Conservation (phyloP, 2,113 vertebrate species). For the Pao palembangensis region DNA sequence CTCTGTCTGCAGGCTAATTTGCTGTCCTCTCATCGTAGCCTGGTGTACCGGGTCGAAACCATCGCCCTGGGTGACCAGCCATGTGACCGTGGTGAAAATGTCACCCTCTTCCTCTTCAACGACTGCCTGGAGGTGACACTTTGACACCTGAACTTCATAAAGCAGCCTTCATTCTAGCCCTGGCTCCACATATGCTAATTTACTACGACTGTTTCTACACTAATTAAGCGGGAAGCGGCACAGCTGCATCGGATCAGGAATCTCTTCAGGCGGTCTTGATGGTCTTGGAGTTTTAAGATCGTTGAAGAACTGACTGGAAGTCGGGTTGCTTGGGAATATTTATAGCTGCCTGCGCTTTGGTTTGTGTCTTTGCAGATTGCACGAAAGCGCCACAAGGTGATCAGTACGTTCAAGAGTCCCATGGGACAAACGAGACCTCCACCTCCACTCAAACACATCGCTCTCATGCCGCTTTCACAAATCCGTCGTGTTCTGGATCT, state of each 20-base stretch:
- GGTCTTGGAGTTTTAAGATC: background rate
- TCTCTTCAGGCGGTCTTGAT: background rate
- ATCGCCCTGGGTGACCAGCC: constrained; percentile 89
- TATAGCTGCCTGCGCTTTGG: background rate
- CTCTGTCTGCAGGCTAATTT: constrained; percentile 84
- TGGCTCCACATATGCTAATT: background rate
- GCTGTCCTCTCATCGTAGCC: constrained; percentile 92
- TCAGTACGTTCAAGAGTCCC: constrained; percentile 91
- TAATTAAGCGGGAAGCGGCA: no score
- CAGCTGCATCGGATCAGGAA: background rate
- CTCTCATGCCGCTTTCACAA: constrained; percentile 96
- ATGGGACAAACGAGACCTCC: constrained; percentile 87
- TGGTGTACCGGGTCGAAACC: constrained; percentile 90
- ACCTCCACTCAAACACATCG: constrained; percentile 90
- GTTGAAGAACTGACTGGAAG: background rate
- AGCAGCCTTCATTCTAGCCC: background rate
- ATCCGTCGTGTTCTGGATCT: constrained; percentile 95
- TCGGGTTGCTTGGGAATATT: background rate
- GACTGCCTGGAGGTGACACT: constrained; percentile 91
- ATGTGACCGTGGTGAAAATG: constrained; percentile 94
- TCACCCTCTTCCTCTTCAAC: constrained; percentile 96
- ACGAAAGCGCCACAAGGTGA: constrained; percentile 94
- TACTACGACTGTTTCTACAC: background rate
- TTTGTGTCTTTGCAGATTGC: constrained; percentile 80
- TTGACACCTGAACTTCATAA: background rate